These are phyloP conservation scores for Illadopsis cleaveri DNA, from an alignment of 2,113 vertebrate genomes.

Conservation along the genomic window DNA sequence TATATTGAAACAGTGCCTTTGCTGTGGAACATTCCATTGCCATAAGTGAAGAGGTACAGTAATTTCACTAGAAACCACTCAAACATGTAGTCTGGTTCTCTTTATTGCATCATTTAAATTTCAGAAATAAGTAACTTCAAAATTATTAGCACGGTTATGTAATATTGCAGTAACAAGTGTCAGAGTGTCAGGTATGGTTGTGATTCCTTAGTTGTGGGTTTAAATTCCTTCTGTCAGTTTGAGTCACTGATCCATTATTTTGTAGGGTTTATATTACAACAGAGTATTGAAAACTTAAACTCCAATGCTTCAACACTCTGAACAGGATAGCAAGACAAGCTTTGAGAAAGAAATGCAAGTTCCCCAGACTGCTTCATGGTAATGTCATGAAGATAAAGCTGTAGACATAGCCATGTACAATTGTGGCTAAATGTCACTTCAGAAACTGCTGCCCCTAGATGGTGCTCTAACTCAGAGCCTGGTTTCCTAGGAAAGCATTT, in stretches of 20 bases:
- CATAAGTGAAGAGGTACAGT: background rate
- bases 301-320: background rate
- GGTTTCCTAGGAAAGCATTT: background rate
- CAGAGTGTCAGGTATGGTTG: background rate
- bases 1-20: background rate
- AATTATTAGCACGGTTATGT: background rate
- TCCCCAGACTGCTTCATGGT: background rate
- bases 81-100: background rate
- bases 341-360: background rate
- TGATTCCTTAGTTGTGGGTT: background rate
- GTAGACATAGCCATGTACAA: background rate
- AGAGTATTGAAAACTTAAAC: background rate
- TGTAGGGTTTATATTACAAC: background rate
- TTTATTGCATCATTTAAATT: background rate
- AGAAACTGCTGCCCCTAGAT: conserved; percentile 4
- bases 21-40: background rate
- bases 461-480: conserved; percentile 10
- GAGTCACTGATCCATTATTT: background rate
- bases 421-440: background rate
- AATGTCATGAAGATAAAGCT: background rate
- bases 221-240: background rate
- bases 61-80: background rate
- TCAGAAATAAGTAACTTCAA: background rate
- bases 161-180: background rate
- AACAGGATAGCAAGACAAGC: background rate